Conservation (phyloP, 2,113 vertebrate species). For the Eulemur macaco region DNA sequence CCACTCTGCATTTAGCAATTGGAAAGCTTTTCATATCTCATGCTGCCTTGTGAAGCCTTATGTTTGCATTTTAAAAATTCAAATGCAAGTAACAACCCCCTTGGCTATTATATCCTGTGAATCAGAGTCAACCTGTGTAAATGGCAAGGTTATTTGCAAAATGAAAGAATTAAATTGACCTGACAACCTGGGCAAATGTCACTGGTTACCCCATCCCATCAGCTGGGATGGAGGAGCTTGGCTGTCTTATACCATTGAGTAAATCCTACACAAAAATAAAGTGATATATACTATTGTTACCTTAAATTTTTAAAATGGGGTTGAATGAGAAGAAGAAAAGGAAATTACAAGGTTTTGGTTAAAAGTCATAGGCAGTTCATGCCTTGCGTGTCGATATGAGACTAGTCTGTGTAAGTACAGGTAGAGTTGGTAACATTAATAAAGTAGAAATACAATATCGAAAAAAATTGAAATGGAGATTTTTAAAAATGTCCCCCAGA, state of each 20-base stretch:
- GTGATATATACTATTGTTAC: neutral
- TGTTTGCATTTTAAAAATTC: slow-evolving; percentile 51
- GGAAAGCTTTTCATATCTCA: slow-evolving; percentile 1
- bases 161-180: slow-evolving; percentile 51
- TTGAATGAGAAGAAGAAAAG: neutral
- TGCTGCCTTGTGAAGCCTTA: neutral
- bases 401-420: neutral
- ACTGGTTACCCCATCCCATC: slow-evolving; percentile 2
- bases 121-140: slow-evolving; percentile 58
- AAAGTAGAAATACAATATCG: neutral
- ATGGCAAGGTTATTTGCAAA: slow-evolving; percentile 64
- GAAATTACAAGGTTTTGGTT: neutral
- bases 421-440: neutral
- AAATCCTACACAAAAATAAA: slow-evolving; percentile 35
- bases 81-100: slow-evolving; percentile 10
- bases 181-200: slow-evolving; percentile 61
- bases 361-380: neutral
- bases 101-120: slow-evolving; percentile 36
- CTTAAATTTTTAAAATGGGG: neutral
- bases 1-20: neutral
- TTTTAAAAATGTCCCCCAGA: neutral
- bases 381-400: neutral
- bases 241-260: neutral
- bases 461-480: neutral
- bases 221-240: neutral